A percentile compares a stretch with the other conserved stretches of the same genome.
phyloP scores from a whole-genome alignment of 2,797 vertebrate genomes.

The Setipinna tenuifilis region DNA sequence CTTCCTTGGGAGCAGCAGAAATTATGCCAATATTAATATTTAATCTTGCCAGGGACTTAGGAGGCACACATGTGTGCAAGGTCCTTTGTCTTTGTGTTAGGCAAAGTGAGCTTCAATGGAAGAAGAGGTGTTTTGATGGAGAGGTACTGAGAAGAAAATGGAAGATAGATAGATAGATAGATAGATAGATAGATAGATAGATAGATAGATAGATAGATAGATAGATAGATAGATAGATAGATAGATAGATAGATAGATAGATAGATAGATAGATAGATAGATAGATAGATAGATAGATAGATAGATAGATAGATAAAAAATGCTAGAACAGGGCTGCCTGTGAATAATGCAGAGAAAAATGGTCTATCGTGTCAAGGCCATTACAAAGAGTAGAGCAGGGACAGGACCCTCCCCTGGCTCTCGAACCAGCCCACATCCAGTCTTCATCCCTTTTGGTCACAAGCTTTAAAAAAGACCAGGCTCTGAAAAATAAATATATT shows the following conservation, averaged over 20 bases:
- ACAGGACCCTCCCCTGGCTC: background rate
- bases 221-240: constrained; percentile 16
- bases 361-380: constrained; percentile 31
- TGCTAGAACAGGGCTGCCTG: background rate
- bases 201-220: constrained; percentile 16
- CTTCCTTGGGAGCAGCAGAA: constrained; percentile 68
- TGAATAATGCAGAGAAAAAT: constrained; percentile 23
- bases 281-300: constrained; percentile 34
- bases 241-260: background rate
- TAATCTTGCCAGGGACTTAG: constrained; percentile 74
- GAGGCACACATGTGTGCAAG: constrained; percentile 71
- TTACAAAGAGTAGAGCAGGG: constrained; percentile 53
- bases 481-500: background rate
- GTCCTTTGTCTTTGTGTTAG: constrained; percentile 79
- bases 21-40: constrained; percentile 83
- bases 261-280: background rate
- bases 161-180: constrained; percentile 23
- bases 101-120: constrained; percentile 72
- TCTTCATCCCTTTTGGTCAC: background rate
- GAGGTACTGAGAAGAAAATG: constrained; percentile 30
- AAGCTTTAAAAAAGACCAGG: background rate
- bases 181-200: constrained; percentile 33
- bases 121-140: constrained; percentile 56
- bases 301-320: constrained; percentile 15
- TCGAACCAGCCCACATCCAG: background rate